Evolutionary conservation across 2,113 vertebrate genomes (phyloP), one percentile per base, ranked within the genome.

Genomic region (Melierax canorus): DNA sequence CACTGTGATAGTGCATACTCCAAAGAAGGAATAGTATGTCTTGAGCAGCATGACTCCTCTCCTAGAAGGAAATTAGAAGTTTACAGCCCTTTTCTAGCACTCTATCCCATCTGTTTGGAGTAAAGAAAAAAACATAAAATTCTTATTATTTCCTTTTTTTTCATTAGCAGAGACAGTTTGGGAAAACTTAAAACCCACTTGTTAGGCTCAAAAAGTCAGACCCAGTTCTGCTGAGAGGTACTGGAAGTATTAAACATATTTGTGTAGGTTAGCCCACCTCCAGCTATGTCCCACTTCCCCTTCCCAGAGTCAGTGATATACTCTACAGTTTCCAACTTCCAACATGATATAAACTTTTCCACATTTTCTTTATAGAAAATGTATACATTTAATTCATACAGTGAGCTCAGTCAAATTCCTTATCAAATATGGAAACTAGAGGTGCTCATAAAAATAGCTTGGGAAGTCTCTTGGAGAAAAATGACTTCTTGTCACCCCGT

Each of bases 1-100:
- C 27, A 46, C 17, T 0, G 0, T 41, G 46, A n/a, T 7, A 78
- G 59, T 5, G 6, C 13, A 26, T 30, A 43, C 8, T 82, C 48
- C 41, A 34, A 30, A 68, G 63, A 56, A 75, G 51, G 10, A 85
- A 46, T 14, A 72, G 20, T 53, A 34, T 11, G 12, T 29, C 30
- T 41, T 55, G 56, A 62, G 55, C 56, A 67, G 36, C 19, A 62
- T 43, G 41, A 72, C 15, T 80, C 21, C 38, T 75, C 76, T 92
- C 30, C 43, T 53, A 27, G 63, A 72, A 79, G n/a, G 43, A 48
- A 75, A 81, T 36, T 1, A 21, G 39, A 80, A 71, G 9, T 20
- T 53, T 83, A 83, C 20, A 87, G 53, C 18, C 32, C 43, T 89
- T 80, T 75, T 59, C 27, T 88, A 73, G 43, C 11, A 16, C 12